A percentile compares a stretch with the other conserved stretches of the same genome.
These are phyloP conservation scores for Hozukius guyotensis DNA, from an alignment of 2,797 vertebrate genomes.

Conservation along the genomic window DNA sequence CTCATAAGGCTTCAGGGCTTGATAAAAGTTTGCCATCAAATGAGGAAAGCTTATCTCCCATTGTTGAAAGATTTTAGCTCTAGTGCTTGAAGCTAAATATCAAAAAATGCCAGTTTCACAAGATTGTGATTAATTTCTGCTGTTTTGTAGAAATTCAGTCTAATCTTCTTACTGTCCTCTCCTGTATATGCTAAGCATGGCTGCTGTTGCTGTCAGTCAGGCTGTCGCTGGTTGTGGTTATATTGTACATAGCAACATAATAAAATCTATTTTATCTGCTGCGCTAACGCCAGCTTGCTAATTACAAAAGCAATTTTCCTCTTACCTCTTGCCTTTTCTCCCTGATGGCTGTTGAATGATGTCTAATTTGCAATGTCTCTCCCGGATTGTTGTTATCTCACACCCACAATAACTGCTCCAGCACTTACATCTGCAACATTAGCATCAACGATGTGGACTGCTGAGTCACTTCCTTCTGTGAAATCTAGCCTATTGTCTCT, in stretches of 20 bases:
- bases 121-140: neutral
- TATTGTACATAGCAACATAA: neutral
- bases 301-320: slow-evolving; percentile 6
- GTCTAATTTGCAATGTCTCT: neutral
- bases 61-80: neutral
- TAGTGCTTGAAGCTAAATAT: slow-evolving; percentile 13
- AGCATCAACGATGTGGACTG: neutral
- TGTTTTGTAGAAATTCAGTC: neutral
- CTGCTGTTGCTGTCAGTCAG: neutral
- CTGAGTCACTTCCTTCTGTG: slow-evolving; percentile 46
- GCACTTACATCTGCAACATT: neutral
- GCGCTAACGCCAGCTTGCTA: neutral
- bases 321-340: slow-evolving; percentile 46
- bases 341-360: neutral
- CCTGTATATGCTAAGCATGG: neutral
- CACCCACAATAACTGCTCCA: neutral
- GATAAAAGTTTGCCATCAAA: slow-evolving; percentile 20
- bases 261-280: neutral
- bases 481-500: slow-evolving; percentile 20
- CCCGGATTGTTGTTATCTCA: neutral
- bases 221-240: neutral
- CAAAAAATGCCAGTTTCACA: neutral
- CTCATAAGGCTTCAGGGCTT: slow-evolving; percentile 18
- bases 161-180: neutral
- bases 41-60: neutral